Conservation (phyloP, 2,113 vertebrate genomes). For the Chionodraco myersi region DNA sequence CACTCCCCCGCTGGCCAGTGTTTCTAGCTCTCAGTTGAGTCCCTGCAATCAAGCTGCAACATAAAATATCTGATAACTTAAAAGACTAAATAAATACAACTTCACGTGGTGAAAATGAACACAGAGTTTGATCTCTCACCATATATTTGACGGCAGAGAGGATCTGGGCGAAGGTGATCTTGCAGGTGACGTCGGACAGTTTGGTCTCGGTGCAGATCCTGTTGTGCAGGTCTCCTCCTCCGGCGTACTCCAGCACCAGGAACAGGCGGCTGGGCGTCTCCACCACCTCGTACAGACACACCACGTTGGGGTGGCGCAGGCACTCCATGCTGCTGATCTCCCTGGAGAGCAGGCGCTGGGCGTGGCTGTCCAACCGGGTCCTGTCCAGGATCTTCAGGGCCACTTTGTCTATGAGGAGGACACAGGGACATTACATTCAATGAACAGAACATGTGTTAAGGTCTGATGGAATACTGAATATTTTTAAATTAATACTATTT, state of each 20-base stretch:
- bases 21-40: not conserved
- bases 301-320: slow-evolving; percentile 92
- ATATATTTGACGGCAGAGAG: slow-evolving; percentile 95
- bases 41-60: not conserved
- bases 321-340: slow-evolving; percentile 95
- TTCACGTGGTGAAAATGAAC: not conserved
- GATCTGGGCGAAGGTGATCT: slow-evolving; percentile 93
- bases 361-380: slow-evolving; percentile 89
- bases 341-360: slow-evolving; percentile 88
- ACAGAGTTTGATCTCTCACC: slow-evolving; percentile 69
- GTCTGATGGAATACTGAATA: too few species aligned
- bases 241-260: slow-evolving; percentile 94
- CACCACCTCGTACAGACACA: slow-evolving; percentile 94
- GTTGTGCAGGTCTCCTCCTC: slow-evolving; percentile 93
- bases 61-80: not conserved
- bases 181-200: slow-evolving; percentile 87
- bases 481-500: too few species aligned
- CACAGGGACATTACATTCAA: not conserved
- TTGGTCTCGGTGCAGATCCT: slow-evolving; percentile 89
- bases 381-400: slow-evolving; percentile 97
- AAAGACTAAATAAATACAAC: not conserved
- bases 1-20: too few species aligned
- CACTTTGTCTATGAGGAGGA: slow-evolving; percentile 89
- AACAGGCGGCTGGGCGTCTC: slow-evolving; percentile 91
- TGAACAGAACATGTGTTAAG: too few species aligned